phyloP scores from a whole-genome alignment of 2,888 invertebrate genomes.

The Xanthorhoe spadicearia region DNA sequence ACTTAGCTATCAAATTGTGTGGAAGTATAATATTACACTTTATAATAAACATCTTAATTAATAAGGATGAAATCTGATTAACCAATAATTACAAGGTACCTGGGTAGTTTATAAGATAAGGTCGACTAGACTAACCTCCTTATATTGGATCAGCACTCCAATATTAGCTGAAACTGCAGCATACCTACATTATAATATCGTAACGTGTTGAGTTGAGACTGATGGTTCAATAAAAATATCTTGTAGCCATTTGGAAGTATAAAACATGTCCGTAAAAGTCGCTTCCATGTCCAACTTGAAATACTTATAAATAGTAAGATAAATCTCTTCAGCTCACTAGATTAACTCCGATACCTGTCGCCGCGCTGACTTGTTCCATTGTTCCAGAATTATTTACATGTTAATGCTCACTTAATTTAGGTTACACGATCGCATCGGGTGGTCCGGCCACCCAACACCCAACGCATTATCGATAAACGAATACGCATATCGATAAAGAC shows the following conservation, averaged over 20 bases:
- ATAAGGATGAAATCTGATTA: no score
- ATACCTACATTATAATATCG: background rate
- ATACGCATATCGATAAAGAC: conserved; percentile 61
- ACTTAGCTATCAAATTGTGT: no score
- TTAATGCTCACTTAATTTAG: conserved; percentile 68
- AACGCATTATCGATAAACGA: conserved; percentile 50
- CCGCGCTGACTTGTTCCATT: conserved; percentile 54
- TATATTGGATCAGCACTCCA: no score
- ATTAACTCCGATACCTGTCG: conserved; percentile 38
- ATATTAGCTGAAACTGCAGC: no score
- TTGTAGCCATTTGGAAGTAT: background rate
- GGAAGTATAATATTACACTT: no score
- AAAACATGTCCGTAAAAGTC: background rate
- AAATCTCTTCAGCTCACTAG: conserved; percentile 20
- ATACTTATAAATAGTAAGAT: conserved; percentile 11
- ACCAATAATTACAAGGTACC: no score
- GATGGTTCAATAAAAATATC: background rate
- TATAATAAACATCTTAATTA: no score
- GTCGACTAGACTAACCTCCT: no score
- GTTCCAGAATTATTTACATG: conserved; percentile 61
- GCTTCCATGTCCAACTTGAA: conserved; percentile 10
- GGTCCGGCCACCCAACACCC: conserved; percentile 65
- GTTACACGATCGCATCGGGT: conserved; percentile 61
- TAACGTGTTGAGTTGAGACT: background rate
- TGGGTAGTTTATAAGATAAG: no score